phyloP scores from a whole-genome alignment of 92 coral and sea anemone genomes.

The Epizoanthus rinbou region DNA sequence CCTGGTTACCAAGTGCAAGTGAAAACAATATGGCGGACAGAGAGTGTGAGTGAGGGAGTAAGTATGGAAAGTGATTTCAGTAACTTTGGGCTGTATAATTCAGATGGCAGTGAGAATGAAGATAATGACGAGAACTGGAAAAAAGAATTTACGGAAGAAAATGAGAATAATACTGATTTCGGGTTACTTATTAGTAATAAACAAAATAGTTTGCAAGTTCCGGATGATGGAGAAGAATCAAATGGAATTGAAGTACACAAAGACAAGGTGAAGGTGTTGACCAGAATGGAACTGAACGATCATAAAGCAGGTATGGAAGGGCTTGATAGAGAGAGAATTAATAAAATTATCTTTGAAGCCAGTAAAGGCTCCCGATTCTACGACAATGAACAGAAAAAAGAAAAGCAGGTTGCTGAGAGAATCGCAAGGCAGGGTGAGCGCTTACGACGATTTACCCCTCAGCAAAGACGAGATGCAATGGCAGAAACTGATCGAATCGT shows the following conservation, averaged over 20 bases:
- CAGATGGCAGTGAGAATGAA: slow-evolving; percentile 7
- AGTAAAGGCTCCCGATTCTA: slow-evolving; percentile 96
- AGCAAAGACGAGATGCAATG: slow-evolving; percentile 74
- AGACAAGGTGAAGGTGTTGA: slow-evolving; percentile 51
- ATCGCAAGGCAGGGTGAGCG: slow-evolving; percentile 65
- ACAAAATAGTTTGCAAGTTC: neutral
- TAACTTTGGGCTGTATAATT: neutral
- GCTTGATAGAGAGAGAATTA: slow-evolving; percentile 85
- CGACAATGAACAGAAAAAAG: slow-evolving; percentile 89
- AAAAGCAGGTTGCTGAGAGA: slow-evolving; percentile 83
- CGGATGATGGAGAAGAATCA: neutral
- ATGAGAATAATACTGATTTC: no score
- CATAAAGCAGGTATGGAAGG: slow-evolving; percentile 99
- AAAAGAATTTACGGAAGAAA: slow-evolving; percentile 16
- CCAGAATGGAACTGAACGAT: slow-evolving; percentile 94
- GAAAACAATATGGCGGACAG: neutral
- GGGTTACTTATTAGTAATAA: no score
- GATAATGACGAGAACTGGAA: slow-evolving; percentile 38
- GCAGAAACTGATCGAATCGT: slow-evolving; percentile 69
- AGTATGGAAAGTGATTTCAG: slow-evolving; percentile 7
- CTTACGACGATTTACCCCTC: slow-evolving; percentile 56
- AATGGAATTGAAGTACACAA: neutral
- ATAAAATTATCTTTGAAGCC: slow-evolving; percentile 92
- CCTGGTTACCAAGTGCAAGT: slow-evolving; percentile 3
- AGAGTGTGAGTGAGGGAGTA: neutral